Percentiles rank a stretch among this genome's conserved stretches.
Evolutionary conservation across 1,140 invertebrate species (phyloP).

Genomic region (Pemphigus obesinymphae): DNA sequence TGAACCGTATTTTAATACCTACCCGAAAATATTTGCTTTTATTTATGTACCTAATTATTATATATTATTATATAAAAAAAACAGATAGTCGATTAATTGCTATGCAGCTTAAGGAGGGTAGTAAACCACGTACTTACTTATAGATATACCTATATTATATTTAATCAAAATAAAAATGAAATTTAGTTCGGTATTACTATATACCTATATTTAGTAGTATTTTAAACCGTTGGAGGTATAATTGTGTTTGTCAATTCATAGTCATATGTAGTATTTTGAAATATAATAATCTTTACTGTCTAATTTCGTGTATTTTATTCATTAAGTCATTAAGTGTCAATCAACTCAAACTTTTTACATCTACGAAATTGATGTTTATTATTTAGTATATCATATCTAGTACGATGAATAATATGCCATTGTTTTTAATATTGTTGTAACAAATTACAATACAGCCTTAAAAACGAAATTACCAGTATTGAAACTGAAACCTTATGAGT

Average conservation of each 20-base stretch:
- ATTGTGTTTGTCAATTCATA: slow-evolving; percentile 9
- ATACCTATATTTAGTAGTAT: neutral
- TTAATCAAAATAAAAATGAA: no score
- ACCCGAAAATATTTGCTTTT: slow-evolving; percentile 6
- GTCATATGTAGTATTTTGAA: slow-evolving; percentile 6
- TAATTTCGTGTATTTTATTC: neutral
- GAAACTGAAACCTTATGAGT: no score
- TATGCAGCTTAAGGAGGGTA: neutral
- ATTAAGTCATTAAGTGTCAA: no score
- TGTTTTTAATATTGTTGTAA: no score
- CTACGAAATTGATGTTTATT: no score
- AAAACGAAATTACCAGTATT: no score
- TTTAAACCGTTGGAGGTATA: neutral
- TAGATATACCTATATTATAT: no score
- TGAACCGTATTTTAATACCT: neutral
- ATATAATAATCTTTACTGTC: slow-evolving; percentile 27
- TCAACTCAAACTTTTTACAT: no score
- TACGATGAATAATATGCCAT: no score
- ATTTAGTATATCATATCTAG: no score
- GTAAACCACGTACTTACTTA: neutral
- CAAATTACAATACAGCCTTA: no score
- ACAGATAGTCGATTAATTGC: neutral
- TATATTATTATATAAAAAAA: neutral
- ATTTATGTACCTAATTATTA: neutral
- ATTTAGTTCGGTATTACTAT: no score